Conservation (phyloP, 2,113 vertebrate genomes). For the Rhegmatorhina hoffmannsi region DNA sequence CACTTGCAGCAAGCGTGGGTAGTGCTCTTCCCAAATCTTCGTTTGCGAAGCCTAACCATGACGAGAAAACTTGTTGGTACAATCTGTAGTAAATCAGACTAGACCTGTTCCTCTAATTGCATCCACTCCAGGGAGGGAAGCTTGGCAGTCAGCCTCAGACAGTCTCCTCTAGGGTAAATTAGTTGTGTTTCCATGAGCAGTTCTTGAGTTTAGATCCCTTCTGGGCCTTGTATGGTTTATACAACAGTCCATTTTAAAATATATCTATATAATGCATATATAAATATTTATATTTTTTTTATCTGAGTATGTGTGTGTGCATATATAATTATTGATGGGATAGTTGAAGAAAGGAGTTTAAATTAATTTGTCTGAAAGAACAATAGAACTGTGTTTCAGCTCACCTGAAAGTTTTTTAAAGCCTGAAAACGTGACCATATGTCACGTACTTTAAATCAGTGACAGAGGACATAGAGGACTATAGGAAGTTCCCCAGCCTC, state of each 20-base stretch:
- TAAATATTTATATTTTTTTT: neutral
- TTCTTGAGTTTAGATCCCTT: neutral
- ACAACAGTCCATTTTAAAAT: neutral
- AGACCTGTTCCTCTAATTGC: neutral
- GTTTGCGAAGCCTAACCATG: too few relatives aligned
- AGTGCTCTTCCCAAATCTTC: too few relatives aligned
- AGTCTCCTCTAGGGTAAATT: neutral
- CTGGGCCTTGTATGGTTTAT: neutral
- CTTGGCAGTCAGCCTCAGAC: neutral
- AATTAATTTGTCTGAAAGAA: neutral
- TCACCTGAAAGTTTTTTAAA: neutral
- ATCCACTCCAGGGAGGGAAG: neutral
- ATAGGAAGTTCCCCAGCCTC: neutral
- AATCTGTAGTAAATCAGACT: neutral
- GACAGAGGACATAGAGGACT: accelerated
- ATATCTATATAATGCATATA: neutral
- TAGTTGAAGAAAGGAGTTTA: neutral
- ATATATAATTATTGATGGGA: neutral
- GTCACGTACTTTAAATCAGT: neutral
- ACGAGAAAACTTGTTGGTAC: neutral
- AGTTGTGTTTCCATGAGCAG: neutral
- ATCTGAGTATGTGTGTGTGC: neutral
- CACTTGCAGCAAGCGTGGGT: too few relatives aligned
- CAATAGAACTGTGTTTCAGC: neutral
- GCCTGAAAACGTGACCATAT: neutral